Percentiles rank a stretch among this genome's conserved stretches.
These are phyloP conservation scores for Ceryle rudis DNA, from an alignment of 2,797 vertebrate genomes.

Conservation along the genomic window DNA sequence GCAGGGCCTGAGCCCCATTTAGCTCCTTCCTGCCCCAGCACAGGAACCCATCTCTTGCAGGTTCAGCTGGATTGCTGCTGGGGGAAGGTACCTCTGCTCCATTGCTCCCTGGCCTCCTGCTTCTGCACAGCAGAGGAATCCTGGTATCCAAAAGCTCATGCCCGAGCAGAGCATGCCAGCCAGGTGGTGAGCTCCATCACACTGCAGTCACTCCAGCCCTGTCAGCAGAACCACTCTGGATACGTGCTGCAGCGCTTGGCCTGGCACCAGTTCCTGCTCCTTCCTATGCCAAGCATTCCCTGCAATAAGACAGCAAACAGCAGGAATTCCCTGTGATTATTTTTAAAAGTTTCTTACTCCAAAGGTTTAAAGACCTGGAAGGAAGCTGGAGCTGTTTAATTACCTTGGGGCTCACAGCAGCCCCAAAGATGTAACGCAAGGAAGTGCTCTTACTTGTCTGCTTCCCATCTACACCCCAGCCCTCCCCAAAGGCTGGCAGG, in stretches of 20 bases:
- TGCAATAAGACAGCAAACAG: background rate
- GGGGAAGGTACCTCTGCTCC: background rate
- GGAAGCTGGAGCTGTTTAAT: conserved; percentile 22
- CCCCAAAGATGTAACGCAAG: background rate
- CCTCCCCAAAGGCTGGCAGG: background rate
- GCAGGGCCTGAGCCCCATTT: background rate
- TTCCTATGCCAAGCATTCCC: background rate
- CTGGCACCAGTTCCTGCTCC: background rate
- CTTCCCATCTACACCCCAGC: background rate
- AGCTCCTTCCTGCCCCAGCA: background rate
- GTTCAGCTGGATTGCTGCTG: background rate
- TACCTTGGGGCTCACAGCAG: background rate
- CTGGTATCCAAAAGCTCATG: background rate
- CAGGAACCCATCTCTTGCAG: accelerated
- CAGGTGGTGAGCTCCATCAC: background rate
- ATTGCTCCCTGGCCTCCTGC: background rate
- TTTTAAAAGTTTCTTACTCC: background rate
- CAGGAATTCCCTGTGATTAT: conserved; percentile 1
- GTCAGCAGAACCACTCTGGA: background rate
- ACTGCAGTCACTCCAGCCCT: background rate
- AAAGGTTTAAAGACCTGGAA: conserved; percentile 5
- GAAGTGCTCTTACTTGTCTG: background rate
- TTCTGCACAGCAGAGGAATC: background rate
- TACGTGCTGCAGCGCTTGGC: background rate
- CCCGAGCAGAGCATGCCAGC: background rate